These are phyloP conservation scores for Phoxinus phoxinus DNA, from an alignment of 2,113 vertebrate genomes.

Conservation along the genomic window DNA sequence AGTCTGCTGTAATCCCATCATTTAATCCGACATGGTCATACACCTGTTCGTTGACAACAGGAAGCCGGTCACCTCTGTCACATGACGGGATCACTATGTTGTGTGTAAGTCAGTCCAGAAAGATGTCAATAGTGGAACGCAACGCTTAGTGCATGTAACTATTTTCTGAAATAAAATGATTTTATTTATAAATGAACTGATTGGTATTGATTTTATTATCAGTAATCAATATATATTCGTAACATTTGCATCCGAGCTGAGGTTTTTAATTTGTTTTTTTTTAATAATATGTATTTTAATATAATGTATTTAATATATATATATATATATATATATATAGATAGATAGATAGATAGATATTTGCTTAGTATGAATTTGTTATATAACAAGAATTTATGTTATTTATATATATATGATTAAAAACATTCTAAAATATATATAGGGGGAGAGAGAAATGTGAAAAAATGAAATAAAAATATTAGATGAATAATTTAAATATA, in stretches of 20 bases:
- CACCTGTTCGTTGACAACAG: conserved; percentile 66
- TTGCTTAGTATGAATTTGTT: too few species aligned
- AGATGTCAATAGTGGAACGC: background rate
- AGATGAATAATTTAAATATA: background rate
- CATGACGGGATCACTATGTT: background rate
- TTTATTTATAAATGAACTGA: background rate
- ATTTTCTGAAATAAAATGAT: background rate
- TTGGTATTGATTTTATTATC: background rate
- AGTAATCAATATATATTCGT: background rate
- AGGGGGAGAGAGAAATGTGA: too few species aligned
- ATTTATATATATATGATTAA: too few species aligned
- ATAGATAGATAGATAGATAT: too few species aligned
- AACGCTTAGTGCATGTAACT: background rate
- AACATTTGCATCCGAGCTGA: background rate
- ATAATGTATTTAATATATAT: background rate
- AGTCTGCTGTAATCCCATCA: conserved; percentile 75
- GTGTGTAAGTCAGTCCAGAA: background rate
- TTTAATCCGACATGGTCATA: conserved; percentile 52
- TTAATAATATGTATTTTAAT: background rate
- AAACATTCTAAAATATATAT: too few species aligned
- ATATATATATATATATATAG: background rate
- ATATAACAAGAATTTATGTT: too few species aligned
- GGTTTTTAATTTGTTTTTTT: background rate
- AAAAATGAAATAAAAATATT: background rate
- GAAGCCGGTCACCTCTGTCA: conserved; percentile 54